Base-by-base conservation (phyloP, 2,888 invertebrate genomes). In the Herminia tarsipennalis region DNA sequence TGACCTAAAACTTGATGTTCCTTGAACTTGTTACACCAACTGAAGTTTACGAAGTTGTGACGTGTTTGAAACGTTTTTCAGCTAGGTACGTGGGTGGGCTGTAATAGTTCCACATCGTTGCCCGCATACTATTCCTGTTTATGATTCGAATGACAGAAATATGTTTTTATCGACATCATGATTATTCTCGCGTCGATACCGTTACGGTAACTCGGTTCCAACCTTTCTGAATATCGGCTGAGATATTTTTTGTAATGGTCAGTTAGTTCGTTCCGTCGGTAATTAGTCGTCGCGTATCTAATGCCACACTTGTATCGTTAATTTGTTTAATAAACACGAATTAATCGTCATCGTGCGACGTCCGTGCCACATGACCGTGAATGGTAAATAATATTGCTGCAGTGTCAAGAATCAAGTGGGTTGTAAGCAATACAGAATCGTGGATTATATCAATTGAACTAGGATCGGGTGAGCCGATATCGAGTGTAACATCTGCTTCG, bases 281-380 rank as follows among this genome's bases (percentile, higher is more conserved):
- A 74, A 78, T 76, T 75, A 76, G 61, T 56, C 36, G 59, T 38
- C 56, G 65, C 62, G 66, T 69, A 73, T 69, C 69, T 77, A 73
- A 73, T 73, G 54, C 58, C 47, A 64, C 64, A 61, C 64, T 57
- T 41, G 71, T 78, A 81, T 76, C 62, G 79, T 83, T 86, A 83
- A 88, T 86, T 84, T 84, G 85, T 88, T 82, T 88, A 83, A 88
- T 87, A 86, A 88, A 88, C 81, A 85, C 82, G 83, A 88, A 88
- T 88, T 88, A 87, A 82, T 84, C 66, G 74, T 69, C 56, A 53
- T 55, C 52, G 62, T 60, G 57, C 63, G 66, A 65, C 70, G 67
- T 60, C 61, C 54, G 39, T 29, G 66, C 71, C 86, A 85, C 84
- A 86, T 86, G 86, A 86, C 67, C 60, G 38, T 18, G 58, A 67